These are phyloP conservation scores for Mythimna albipuncta DNA, from an alignment of 2,888 invertebrate genomes.

Conservation along the genomic window DNA sequence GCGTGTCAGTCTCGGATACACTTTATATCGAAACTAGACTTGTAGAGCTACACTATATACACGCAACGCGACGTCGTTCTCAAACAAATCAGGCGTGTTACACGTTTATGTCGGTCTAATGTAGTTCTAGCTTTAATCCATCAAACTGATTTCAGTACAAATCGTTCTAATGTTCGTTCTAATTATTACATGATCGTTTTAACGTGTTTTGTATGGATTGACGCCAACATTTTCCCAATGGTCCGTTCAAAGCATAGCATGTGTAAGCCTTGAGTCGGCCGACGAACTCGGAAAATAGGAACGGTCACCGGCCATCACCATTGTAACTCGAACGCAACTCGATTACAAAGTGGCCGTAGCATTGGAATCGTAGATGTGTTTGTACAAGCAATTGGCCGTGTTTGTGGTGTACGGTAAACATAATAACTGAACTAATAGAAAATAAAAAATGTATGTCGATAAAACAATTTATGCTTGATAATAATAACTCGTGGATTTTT, in stretches of 20 bases:
- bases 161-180: constrained; percentile 17
- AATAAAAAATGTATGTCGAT: constrained; percentile 3
- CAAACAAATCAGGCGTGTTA: too few species aligned
- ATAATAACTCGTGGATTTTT: background rate
- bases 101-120: too few species aligned
- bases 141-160: background rate
- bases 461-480: background rate
- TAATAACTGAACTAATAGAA: background rate
- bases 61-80: too few species aligned
- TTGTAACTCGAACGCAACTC: constrained; percentile 65
- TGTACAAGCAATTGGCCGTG: constrained; percentile 29
- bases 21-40: too few species aligned
- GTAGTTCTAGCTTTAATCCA: too few species aligned
- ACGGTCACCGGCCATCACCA: constrained; percentile 64
- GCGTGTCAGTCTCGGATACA: too few species aligned
- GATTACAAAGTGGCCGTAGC: constrained; percentile 32
- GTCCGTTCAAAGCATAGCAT: constrained; percentile 45
- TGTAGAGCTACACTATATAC: too few species aligned
- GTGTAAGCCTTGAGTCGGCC: constrained; percentile 71
- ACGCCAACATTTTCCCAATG: constrained; percentile 52
- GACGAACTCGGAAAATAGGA: constrained; percentile 73
- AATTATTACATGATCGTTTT: constrained; percentile 26
- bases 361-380: constrained; percentile 28
- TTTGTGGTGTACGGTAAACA: constrained; percentile 13
- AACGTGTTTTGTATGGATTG: constrained; percentile 37